phyloP scores from a whole-genome alignment of 2,797 vertebrate genomes.

The Chelonia mydas region DNA sequence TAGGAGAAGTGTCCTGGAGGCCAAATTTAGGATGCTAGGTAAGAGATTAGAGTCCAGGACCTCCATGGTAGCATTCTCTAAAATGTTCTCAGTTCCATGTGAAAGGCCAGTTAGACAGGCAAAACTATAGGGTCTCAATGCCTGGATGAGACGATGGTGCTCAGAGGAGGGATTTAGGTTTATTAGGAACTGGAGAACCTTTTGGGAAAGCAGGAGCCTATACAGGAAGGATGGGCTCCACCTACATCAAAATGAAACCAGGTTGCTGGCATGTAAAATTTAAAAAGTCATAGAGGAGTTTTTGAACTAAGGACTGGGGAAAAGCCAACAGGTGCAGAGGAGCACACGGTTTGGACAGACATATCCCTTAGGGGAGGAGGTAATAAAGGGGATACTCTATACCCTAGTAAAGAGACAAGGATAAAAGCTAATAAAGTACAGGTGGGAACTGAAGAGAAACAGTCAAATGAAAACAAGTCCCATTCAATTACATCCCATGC shows the following conservation, averaged over 20 bases:
- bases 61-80: neutral
- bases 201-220: neutral
- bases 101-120: neutral
- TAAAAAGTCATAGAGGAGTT: neutral
- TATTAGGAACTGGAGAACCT: neutral
- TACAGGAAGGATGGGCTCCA: neutral
- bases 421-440: too few relatives aligned
- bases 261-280: neutral
- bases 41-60: neutral
- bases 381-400: too few relatives aligned
- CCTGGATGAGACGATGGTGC: neutral
- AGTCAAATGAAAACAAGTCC: too few relatives aligned
- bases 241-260: neutral
- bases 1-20: neutral
- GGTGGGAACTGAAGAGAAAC: too few relatives aligned
- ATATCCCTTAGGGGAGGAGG: too few relatives aligned
- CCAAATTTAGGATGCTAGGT: neutral
- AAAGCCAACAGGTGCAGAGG: too few relatives aligned
- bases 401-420: too few relatives aligned
- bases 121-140: neutral
- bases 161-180: neutral
- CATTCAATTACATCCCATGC: too few relatives aligned
- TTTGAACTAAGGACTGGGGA: neutral
- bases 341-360: too few relatives aligned
- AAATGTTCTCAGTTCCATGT: neutral